phyloP scores from a whole-genome alignment of 37 sponge, comb jelly and placozoan species.

The Dysidea cf. avara region DNA sequence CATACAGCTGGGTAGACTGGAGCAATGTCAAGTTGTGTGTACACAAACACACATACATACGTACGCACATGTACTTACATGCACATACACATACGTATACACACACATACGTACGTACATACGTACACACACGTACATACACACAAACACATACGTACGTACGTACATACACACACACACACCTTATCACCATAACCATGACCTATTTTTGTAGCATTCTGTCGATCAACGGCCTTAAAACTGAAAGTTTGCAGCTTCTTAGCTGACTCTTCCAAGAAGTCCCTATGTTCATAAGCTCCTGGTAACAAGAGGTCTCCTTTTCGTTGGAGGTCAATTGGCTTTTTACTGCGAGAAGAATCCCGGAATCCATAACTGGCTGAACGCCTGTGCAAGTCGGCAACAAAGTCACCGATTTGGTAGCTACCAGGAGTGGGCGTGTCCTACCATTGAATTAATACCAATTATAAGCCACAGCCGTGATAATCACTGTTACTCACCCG shows the following conservation, averaged over 20 bases:
- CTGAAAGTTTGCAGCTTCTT: slow-evolving; percentile 51
- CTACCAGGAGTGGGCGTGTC: slow-evolving; percentile 88
- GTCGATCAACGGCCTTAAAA: slow-evolving; percentile 71
- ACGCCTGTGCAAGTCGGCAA: slow-evolving; percentile 61
- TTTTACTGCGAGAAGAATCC: slow-evolving; percentile 48
- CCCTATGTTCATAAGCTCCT: slow-evolving; percentile 68
- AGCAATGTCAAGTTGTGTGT: no score
- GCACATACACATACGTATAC: no score
- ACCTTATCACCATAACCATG: slow-evolving; percentile 90
- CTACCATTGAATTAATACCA: slow-evolving; percentile 25
- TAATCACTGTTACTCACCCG: neutral
- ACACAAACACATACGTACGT: no score
- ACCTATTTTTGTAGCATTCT: slow-evolving; percentile 76
- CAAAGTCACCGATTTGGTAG: slow-evolving; percentile 57
- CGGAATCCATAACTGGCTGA: slow-evolving; percentile 63
- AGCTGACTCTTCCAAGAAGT: slow-evolving; percentile 36
- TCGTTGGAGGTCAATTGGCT: slow-evolving; percentile 26
- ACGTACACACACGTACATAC: no score
- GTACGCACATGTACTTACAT: no score
- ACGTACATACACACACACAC: neutral
- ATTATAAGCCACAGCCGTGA: neutral
- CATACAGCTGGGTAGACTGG: no score
- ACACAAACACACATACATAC: no score
- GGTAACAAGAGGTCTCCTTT: slow-evolving; percentile 66
- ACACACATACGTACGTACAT: no score